These are phyloP conservation scores for Semnornis frantzii DNA, from an alignment of 2,113 vertebrate genomes.

Conservation along the genomic window DNA sequence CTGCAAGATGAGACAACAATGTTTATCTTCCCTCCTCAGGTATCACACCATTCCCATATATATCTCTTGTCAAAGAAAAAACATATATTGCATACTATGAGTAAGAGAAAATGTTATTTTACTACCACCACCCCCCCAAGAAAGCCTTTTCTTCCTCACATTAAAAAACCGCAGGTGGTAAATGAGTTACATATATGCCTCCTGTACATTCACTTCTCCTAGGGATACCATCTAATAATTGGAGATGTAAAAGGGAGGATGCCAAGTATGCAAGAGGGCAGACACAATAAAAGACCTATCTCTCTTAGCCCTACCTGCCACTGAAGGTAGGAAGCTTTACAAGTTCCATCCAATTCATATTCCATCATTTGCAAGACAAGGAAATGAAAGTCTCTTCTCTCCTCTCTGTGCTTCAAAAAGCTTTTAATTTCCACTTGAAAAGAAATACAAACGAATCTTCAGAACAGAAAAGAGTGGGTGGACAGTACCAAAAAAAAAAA, in stretches of 20 bases:
- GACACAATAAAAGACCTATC: not conserved
- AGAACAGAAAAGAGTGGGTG: not conserved
- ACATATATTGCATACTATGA: not conserved
- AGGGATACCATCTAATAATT: not conserved
- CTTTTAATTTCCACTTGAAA: conserved; percentile 40
- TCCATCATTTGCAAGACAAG: not conserved
- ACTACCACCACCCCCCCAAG: not conserved
- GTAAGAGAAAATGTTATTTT: not conserved
- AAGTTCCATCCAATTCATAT: not conserved
- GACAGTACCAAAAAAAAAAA: not conserved
- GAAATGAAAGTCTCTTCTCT: not conserved
- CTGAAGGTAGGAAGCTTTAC: not conserved
- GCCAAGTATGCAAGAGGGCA: not conserved
- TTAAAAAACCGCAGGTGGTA: not conserved
- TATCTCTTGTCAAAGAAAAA: not conserved
- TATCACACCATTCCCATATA: not conserved
- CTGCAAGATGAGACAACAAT: not conserved
- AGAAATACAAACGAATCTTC: conserved; percentile 1
- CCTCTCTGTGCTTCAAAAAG: not conserved
- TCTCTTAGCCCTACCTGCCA: not conserved
- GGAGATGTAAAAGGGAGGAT: not conserved
- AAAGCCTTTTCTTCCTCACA: not conserved
- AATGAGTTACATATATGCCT: not conserved
- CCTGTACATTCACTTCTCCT: not conserved
- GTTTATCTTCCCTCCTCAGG: not conserved